Evolutionary conservation across 2,113 vertebrate species (phyloP).

Genomic region (Pangasianodon gigas): DNA sequence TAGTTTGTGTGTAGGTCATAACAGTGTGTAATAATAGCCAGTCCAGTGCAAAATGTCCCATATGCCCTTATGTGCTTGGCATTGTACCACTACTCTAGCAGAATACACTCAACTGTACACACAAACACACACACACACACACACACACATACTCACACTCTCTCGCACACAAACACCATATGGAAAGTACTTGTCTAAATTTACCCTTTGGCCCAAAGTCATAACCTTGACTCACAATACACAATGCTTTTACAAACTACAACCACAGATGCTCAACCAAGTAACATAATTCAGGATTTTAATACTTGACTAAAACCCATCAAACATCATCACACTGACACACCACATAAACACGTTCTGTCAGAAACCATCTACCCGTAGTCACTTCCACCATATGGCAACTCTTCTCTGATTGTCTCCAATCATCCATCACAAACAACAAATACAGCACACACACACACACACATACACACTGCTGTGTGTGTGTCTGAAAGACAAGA

Average conservation of each 20-base stretch:
- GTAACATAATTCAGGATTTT: not conserved
- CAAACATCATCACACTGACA: not conserved
- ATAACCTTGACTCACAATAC: not conserved
- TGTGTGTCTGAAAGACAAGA: not conserved
- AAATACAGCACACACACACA: not conserved
- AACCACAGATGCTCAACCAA: not conserved
- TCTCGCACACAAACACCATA: not conserved
- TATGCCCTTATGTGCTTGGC: conserved; percentile 5
- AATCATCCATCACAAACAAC: conserved; percentile 18
- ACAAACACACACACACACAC: not conserved
- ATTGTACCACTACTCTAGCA: not conserved
- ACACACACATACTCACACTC: not conserved
- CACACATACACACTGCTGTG: not conserved
- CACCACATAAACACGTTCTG: not conserved
- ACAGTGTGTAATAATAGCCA: not conserved
- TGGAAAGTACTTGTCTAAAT: conserved; percentile 22
- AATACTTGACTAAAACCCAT: not conserved
- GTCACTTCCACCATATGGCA: conserved; percentile 21
- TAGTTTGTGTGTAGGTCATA: conserved; percentile 1
- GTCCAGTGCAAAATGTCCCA: not conserved
- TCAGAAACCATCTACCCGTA: not conserved
- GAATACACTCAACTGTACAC: not conserved
- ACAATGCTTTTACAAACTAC: not conserved
- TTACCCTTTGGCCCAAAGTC: conserved; percentile 7
- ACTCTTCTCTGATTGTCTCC: not conserved